Base-by-base conservation (phyloP, 92 coral and sea anemone genomes). In the Galaxea fascicularis region DNA sequence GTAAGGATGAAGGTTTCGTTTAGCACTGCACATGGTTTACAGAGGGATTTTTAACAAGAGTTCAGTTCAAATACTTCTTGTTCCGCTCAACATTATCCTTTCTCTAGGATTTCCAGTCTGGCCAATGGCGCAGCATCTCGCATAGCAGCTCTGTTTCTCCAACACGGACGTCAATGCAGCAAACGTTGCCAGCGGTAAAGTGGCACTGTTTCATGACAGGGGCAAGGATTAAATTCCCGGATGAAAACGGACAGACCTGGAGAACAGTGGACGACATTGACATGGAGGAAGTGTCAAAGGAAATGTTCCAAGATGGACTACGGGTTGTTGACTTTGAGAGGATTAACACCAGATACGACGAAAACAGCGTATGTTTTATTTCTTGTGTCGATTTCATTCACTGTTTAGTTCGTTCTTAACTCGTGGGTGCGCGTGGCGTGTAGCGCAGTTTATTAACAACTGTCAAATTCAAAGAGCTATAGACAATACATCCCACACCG, bases 161-260 rank as follows among this genome's bases (percentile, higher is more conserved):
- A 21, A 31, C 58, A 1, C 85, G 22, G 39, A 41, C 57, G 71
- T 64, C 64, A 15, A 39, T 45, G 24, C 54, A 21, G 22, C 66
- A 65, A 29, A 54, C 63, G 20, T 20, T 41, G 54, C 69, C 83
- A 17, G 65, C 73, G 16, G 82, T 45, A 0, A 78, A 76, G 46
- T 89, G 95, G 95, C 88, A 79, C 45, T 92, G 86, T 59, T 92
- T 92, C 74, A 65, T 84, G 80, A 80, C 88, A 22, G 92, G 90
- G 54, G 89, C 95, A 35, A 66, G 85, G 39, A 54, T 92, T 29
- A 90, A 88, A 64, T 68, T 85, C 27, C 88, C 80, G 15, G 93
- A 89, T 31, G 93, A 92, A 74, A 80, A 86, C 27, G 88, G 51
- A 17, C 80, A 78, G 70, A 82, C 52, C 4, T 92, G 86, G 78